Evolutionary conservation across 2,888 invertebrate genomes (phyloP).

Genomic region (Dolichopus griseipennis): DNA sequence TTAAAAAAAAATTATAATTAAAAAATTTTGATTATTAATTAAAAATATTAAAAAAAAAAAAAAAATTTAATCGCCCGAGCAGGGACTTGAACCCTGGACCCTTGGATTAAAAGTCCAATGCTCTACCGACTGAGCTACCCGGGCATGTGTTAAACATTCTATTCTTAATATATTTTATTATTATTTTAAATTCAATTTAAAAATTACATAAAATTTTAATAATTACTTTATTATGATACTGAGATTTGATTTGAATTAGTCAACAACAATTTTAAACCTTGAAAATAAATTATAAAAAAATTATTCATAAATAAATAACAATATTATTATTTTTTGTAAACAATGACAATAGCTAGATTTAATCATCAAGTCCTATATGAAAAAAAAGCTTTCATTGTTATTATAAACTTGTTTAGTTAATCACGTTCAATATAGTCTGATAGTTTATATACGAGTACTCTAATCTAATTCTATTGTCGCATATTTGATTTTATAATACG

Average conservation of each 20-base stretch:
- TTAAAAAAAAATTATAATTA: too few relatives aligned
- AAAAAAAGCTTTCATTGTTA: too few relatives aligned
- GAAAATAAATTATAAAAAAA: not conserved
- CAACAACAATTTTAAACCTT: not conserved
- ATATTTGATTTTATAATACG: too few relatives aligned
- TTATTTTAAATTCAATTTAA: too few relatives aligned
- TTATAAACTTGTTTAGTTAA: too few relatives aligned
- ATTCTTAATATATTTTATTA: not conserved
- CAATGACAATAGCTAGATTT: too few relatives aligned
- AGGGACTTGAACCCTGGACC: slow-evolving; percentile 33
- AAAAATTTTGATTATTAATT: too few relatives aligned
- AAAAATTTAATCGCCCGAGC: slow-evolving; percentile 26
- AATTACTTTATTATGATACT: not conserved
- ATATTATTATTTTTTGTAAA: too few relatives aligned
- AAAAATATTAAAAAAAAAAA: slow-evolving; percentile 15
- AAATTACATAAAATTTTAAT: not conserved
- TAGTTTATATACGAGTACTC: too few relatives aligned
- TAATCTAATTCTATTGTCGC: too few relatives aligned
- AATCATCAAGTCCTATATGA: too few relatives aligned
- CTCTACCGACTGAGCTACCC: slow-evolving; percentile 31
- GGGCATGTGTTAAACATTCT: slow-evolving; percentile 19
- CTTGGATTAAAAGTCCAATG: slow-evolving; percentile 32
- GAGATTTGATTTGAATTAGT: not conserved
- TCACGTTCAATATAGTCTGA: too few relatives aligned
- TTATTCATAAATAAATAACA: not conserved